A percentile compares a stretch with the other conserved stretches of the same genome.
Evolutionary conservation across 2,888 invertebrate species (phyloP).

Genomic region (Tetanocera ferruginea): DNA sequence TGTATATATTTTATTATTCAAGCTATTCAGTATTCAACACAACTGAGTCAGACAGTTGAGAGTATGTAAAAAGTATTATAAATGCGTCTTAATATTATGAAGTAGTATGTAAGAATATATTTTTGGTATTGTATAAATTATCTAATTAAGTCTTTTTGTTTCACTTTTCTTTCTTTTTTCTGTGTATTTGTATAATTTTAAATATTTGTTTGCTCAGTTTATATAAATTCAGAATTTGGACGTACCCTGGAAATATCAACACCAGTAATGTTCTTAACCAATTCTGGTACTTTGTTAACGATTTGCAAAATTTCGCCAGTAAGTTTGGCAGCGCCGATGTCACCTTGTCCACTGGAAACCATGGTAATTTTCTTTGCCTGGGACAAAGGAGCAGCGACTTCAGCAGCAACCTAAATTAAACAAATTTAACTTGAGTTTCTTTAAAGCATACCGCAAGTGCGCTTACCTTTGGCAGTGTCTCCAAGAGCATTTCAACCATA

Average conservation of each 20-base stretch:
- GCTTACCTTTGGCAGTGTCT: slow-evolving; percentile 91
- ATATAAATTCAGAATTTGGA: slow-evolving; percentile 70
- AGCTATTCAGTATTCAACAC: too few relatives aligned
- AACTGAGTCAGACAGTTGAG: too few relatives aligned
- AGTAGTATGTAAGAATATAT: too few relatives aligned
- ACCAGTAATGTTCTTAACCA: slow-evolving; percentile 93
- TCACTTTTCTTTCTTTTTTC: not conserved
- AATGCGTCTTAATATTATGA: too few relatives aligned
- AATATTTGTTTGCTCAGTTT: slow-evolving; percentile 48
- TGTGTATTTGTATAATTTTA: not conserved
- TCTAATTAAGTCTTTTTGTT: not conserved
- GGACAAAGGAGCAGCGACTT: slow-evolving; percentile 94
- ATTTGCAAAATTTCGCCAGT: slow-evolving; percentile 95
- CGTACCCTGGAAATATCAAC: slow-evolving; percentile 91
- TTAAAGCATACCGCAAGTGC: not conserved
- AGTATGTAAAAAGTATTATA: too few relatives aligned
- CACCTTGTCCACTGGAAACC: slow-evolving; percentile 93
- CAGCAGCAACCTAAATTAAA: slow-evolving; percentile 86
- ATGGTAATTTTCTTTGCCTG: slow-evolving; percentile 96
- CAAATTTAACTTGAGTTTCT: not conserved
- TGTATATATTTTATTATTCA: too few relatives aligned
- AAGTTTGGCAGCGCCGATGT: slow-evolving; percentile 93
- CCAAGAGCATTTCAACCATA: slow-evolving; percentile 96
- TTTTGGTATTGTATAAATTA: too few relatives aligned
- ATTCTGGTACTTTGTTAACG: slow-evolving; percentile 90